These are phyloP conservation scores for Tetrapedia diversipes DNA, from an alignment of 2,888 invertebrate species.

Conservation along the genomic window DNA sequence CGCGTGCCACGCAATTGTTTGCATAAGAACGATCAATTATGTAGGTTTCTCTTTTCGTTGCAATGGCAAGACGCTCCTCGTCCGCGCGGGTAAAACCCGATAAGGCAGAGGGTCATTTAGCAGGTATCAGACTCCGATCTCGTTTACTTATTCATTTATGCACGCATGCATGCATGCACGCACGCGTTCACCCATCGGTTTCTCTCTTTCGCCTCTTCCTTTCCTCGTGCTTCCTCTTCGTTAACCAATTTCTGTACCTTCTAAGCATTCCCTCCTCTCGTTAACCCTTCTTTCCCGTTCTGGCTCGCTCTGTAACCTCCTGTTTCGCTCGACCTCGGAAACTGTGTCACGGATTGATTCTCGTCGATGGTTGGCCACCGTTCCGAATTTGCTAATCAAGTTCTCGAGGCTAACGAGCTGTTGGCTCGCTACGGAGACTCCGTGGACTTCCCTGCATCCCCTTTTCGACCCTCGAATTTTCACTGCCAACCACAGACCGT, in stretches of 20 bases:
- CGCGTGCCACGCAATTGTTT: constrained; percentile 14
- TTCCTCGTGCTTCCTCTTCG: background rate
- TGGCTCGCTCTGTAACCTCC: background rate
- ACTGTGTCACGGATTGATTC: constrained; percentile 25
- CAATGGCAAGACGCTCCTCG: background rate
- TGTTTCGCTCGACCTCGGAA: background rate
- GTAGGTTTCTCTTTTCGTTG: background rate
- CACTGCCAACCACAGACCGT: background rate
- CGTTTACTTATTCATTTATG: constrained; percentile 45
- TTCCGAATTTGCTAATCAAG: background rate
- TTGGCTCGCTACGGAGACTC: background rate
- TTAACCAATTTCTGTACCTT: background rate
- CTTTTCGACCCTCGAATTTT: background rate
- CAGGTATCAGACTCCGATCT: constrained; percentile 30
- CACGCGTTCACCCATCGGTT: constrained; percentile 17
- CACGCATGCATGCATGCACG: constrained; percentile 7
- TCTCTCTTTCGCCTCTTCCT: background rate
- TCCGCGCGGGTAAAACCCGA: constrained; percentile 4
- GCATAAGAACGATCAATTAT: background rate
- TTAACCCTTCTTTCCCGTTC: background rate
- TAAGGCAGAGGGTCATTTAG: constrained; percentile 19
- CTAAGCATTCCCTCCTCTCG: background rate
- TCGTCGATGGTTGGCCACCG: constrained; percentile 3
- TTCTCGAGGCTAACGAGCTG: constrained; percentile 4
- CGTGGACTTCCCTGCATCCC: background rate